Percentiles rank a stretch among this genome's conserved stretches.
These are phyloP conservation scores for Octodon degus DNA, from an alignment of 2,113 vertebrate species.

Conservation along the genomic window DNA sequence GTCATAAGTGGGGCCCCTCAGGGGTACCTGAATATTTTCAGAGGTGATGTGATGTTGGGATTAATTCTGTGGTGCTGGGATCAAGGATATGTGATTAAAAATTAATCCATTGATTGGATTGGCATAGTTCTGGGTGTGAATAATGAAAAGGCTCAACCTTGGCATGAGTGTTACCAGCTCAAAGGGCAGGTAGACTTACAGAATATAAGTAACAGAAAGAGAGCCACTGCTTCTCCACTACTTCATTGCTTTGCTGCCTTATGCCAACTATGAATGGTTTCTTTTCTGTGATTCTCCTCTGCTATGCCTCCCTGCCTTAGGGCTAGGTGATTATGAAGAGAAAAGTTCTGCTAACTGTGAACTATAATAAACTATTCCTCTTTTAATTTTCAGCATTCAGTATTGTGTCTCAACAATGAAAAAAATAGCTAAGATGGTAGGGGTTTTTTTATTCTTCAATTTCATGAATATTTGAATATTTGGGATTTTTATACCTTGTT, in stretches of 20 bases:
- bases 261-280: background rate
- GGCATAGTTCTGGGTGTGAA: background rate
- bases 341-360: background rate
- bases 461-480: background rate
- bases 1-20: background rate
- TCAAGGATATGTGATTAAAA: background rate
- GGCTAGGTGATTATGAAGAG: background rate
- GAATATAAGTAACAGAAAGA: background rate
- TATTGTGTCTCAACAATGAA: background rate
- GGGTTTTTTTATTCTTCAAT: background rate
- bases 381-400: background rate
- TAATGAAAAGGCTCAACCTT: background rate
- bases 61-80: background rate
- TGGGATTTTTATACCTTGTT: background rate
- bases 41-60: background rate
- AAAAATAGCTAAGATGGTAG: background rate
- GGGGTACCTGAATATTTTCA: background rate
- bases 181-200: background rate
- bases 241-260: background rate
- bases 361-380: background rate
- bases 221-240: background rate
- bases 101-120: background rate
- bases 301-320: background rate
- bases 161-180: background rate
- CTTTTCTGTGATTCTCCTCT: background rate